Evolutionary conservation across 2,888 invertebrate genomes (phyloP).

Genomic region (Eutolmus rufibarbis): DNA sequence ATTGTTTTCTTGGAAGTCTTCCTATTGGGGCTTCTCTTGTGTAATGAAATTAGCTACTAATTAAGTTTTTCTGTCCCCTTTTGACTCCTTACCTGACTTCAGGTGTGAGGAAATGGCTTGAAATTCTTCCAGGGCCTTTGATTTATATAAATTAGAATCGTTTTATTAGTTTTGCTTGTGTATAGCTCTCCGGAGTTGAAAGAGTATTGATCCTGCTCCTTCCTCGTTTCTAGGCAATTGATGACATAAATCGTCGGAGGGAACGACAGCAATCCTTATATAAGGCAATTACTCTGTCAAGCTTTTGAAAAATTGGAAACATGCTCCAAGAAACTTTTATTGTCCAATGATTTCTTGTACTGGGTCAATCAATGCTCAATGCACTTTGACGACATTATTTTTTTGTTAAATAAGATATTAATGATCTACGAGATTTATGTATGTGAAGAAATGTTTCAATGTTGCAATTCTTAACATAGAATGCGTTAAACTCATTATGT

Average conservation of each 20-base stretch:
- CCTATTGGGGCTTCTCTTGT: not conserved
- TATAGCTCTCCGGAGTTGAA: not conserved
- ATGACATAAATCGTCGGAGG: not conserved
- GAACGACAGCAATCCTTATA: not conserved
- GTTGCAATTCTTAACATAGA: too few relatives aligned
- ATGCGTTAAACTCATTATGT: too few relatives aligned
- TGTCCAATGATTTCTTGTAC: not conserved
- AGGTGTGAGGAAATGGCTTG: not conserved
- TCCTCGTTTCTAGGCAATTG: not conserved
- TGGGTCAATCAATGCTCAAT: not conserved
- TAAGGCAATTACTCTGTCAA: not conserved
- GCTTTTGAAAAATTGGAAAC: not conserved
- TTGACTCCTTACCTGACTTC: not conserved
- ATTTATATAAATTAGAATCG: not conserved
- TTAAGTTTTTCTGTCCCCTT: not conserved
- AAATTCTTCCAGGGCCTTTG: not conserved
- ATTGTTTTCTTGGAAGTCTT: slow-evolving; percentile 5
- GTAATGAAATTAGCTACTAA: not conserved
- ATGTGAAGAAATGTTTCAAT: too few relatives aligned
- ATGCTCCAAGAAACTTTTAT: not conserved
- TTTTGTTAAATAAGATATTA: too few relatives aligned
- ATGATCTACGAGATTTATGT: too few relatives aligned
- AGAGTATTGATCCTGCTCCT: not conserved
- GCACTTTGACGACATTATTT: too few relatives aligned
- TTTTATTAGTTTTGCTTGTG: not conserved